A percentile compares a stretch with the other conserved stretches of the same genome.
Conservation (phyloP, 1,140 invertebrate species). For the Hycleus cichorii region DNA sequence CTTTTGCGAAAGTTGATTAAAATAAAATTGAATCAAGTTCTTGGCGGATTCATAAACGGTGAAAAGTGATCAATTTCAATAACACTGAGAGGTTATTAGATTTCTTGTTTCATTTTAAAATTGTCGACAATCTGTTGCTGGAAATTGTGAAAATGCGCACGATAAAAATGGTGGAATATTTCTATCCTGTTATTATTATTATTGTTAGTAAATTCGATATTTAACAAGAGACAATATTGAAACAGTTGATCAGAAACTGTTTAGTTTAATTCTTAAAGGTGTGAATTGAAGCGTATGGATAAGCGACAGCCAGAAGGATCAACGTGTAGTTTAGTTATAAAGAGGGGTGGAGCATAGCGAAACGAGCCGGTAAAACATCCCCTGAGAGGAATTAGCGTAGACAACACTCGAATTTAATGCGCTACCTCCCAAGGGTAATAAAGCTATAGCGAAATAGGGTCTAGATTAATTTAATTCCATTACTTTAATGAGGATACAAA, state of each 20-base stretch:
- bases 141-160: no score
- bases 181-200: no score
- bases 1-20: no score
- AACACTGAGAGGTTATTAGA: no score
- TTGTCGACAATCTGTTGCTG: no score
- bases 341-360: constrained; percentile 12
- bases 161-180: no score
- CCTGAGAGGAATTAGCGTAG: constrained; percentile 31
- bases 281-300: constrained; percentile 18
- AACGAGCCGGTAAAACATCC: constrained; percentile 24
- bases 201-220: no score
- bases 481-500: constrained; percentile 37
- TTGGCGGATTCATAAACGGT: no score
- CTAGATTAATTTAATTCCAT: constrained; percentile 38
- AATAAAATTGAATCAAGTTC: no score
- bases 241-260: constrained; percentile 11
- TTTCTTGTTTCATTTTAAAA: no score
- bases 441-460: constrained; percentile 32
- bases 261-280: constrained; percentile 12
- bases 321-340: neutral
- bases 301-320: neutral
- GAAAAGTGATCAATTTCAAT: no score
- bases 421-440: constrained; percentile 26
- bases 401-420: constrained; percentile 33
- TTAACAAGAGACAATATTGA: constrained; percentile 1